Conservation (phyloP, 2,113 vertebrate genomes). For the Ahaetulla prasina region DNA sequence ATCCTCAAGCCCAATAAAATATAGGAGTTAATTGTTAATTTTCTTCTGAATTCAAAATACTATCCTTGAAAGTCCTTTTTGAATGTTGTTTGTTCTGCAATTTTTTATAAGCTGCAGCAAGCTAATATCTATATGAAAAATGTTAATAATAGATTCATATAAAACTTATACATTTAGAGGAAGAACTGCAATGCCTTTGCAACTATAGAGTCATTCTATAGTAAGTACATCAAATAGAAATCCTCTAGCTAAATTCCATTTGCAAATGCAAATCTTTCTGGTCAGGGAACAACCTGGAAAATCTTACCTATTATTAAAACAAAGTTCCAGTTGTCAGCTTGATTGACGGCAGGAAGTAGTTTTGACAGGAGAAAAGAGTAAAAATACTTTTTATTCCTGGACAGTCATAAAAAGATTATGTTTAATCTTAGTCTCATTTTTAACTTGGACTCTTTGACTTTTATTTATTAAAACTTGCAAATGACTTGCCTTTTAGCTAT, state of each 20-base stretch:
- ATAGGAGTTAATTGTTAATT: neutral
- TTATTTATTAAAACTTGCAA: neutral
- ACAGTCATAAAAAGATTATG: neutral
- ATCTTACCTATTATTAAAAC: neutral
- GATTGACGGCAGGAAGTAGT: neutral
- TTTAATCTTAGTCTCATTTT: neutral
- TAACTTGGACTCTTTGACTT: neutral
- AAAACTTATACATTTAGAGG: neutral
- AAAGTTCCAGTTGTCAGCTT: neutral
- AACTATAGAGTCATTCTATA: neutral
- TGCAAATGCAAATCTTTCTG: neutral
- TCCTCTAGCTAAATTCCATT: neutral
- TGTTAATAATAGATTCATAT: neutral
- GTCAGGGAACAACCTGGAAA: neutral
- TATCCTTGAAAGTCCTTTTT: neutral
- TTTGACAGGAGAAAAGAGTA: neutral
- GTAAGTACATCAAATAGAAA: neutral
- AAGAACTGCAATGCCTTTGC: neutral
- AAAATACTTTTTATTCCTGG: neutral
- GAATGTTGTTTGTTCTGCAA: neutral
- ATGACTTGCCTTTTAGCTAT: neutral
- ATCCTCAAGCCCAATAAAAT: conserved; percentile 6
- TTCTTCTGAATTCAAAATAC: conserved; percentile 27
- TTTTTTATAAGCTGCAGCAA: neutral
- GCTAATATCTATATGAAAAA: neutral